phyloP scores from a whole-genome alignment of 2,797 vertebrate species.

The Garrulus glandarius region DNA sequence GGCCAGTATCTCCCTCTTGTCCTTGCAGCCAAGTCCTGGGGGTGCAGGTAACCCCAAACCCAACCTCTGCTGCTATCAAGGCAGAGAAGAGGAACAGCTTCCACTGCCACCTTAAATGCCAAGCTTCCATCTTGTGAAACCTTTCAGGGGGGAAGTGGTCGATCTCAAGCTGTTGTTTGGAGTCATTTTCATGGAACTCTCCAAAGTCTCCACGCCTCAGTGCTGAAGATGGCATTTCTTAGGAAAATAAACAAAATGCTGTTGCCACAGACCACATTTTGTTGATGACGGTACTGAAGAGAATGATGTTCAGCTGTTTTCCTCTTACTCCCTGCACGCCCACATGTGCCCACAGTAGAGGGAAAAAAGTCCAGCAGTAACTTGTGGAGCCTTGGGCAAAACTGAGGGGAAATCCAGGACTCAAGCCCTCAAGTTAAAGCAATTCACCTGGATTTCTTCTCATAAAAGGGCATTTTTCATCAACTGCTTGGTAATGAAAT shows the following conservation, averaged over 20 bases:
- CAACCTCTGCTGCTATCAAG: neutral
- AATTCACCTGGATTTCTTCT: neutral
- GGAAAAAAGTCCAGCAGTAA: neutral
- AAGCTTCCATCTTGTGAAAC: neutral
- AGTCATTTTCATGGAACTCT: neutral
- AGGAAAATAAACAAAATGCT: neutral
- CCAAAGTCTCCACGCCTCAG: neutral
- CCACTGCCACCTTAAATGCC: neutral
- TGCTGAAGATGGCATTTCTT: neutral
- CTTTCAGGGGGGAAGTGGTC: neutral
- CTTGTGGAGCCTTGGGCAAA: accelerated
- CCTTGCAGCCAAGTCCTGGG: neutral
- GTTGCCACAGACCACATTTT: neutral
- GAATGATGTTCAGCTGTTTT: neutral
- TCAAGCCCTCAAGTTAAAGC: neutral
- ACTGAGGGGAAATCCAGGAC: neutral
- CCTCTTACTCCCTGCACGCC: neutral
- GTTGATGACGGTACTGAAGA: neutral
- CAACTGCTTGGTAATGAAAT: neutral
- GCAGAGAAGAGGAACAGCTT: neutral
- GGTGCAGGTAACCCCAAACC: neutral
- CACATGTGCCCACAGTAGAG: accelerated
- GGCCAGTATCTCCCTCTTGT: neutral
- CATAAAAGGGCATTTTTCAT: neutral
- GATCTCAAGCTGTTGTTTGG: neutral